Conservation (phyloP, 1,140 invertebrate species). For the Pseudomyrmex cubaensis region DNA sequence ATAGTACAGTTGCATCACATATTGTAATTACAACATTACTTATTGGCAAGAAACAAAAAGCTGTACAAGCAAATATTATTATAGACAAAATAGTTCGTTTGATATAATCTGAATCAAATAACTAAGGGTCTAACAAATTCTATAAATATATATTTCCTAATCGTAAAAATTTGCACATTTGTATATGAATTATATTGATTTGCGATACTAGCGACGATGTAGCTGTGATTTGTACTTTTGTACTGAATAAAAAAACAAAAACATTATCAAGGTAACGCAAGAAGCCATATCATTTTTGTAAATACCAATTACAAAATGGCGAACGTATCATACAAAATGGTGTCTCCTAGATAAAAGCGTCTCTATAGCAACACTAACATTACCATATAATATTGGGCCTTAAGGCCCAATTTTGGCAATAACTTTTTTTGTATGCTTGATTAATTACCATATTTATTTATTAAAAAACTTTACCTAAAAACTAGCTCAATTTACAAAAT, state of each 20-base stretch:
- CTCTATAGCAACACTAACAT: conserved; percentile 4
- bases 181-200: conserved; percentile 11
- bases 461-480: conserved; percentile 13
- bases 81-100: not conserved
- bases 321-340: conserved; percentile 65
- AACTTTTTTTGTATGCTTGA: too few species aligned
- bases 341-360: conserved; percentile 40
- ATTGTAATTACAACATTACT: too few species aligned
- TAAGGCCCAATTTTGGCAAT: conserved; percentile 44
- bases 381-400: conserved; percentile 42
- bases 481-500: not conserved
- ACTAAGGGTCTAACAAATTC: not conserved
- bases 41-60: too few species aligned
- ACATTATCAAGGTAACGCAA: not conserved
- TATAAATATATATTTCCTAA: not conserved
- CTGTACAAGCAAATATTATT: not conserved
- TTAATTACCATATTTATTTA: not conserved
- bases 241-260: not conserved
- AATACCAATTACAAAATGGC: conserved; percentile 69
- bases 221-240: not conserved
- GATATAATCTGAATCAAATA: not conserved
- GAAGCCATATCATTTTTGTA: conserved; percentile 12
- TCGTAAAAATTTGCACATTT: not conserved
- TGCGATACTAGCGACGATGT: not conserved
- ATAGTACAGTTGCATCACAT: too few species aligned